Evolutionary conservation across 1,140 invertebrate species (phyloP), one percentile per base, ranked within the genome.

Genomic region (Anastrepha obliqua): DNA sequence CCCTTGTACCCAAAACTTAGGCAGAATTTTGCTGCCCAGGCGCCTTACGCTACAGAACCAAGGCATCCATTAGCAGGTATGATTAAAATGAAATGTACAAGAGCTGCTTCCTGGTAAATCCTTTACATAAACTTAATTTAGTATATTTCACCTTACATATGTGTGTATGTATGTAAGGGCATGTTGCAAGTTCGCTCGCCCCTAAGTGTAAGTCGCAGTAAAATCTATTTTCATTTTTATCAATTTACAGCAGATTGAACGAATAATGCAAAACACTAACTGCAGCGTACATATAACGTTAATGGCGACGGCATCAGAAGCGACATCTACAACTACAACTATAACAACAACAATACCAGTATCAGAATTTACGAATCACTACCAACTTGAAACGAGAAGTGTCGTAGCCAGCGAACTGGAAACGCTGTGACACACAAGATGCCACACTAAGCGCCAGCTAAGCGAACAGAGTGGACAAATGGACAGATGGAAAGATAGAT

Each of bases 181-280:
- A 20, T 64, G n/a, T 64, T 2, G 62, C 29, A 29, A 29, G n/a
- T n/a, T n/a, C n/a, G n/a, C n/a, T n/a, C n/a, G n/a, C n/a, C n/a
- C n/a, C n/a, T 55, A 62, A 62, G 60, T 62, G 7, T 62, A 1
- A 62, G 15, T 62, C 4, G 8, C 60, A 47, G 70, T 15, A 81
- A 81, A 81, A 81, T 81, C 29, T 29, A 81, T 81, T 81, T 81
- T 81, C 74, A 81, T 81, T 81, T 55, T 81, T 81, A 81, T 81
- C 74, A 81, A 81, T 81, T 81, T 81, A 81, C 74, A 81, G 47
- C 74, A 81, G 74, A 81, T 55, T 81, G 74, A n/a, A 55, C n/a
- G 47, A 55, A 55, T 81, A 81, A 55, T 81, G 74, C 51, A 15
- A 74, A 74, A 44, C 15, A 58, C 17, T 81, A 58, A 62, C 60